Evolutionary conservation across 2,888 invertebrate genomes (phyloP), one percentile per base, ranked within the genome.

Genomic region (Ophioninae sp.): DNA sequence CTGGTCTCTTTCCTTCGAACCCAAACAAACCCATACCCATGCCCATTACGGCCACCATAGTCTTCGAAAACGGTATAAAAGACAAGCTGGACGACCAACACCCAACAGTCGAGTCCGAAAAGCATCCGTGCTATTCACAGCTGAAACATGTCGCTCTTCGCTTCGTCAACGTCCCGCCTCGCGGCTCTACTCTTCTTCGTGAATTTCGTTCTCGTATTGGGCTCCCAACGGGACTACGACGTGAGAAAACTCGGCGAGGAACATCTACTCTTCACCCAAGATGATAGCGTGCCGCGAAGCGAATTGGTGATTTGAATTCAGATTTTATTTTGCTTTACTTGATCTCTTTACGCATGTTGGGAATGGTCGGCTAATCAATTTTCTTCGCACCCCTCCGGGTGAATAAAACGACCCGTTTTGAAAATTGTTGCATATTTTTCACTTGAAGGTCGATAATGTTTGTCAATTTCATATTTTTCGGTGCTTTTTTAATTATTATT

Each of bases 281-380:
- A 86, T 73, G 91, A 91, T 65, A 76, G 86, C n/a, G 82, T 91
- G 6, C 78, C 87, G 2, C 79, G 85, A 39, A 83, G 85, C 44
- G 81, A 88, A 82, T 79, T 82, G 88, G 89, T 89, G 50, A 87
- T 74, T 23, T 78, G 7, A 20, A 67, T 41, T 8, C 7, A 56
- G 65, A 30, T 44, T 72, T 68, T 67, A 21, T 39, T 30, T 59
- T 6, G 59, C 10, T 8, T n/a, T 59, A 10, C 5, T 1, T 0
- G 6, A 72, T 13, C 37, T 61, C 21, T n/a, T n/a, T 20, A 2
- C 17, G 61, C 64, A 37, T 37, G 30, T 21, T 37, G 13, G 23
- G 30, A 17, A 61, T 7, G 17, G 13, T 0, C 17, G 50, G 17
- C 0, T 13, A 44, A 13, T 10, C 10, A 0, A 2, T 50, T 50